A percentile compares a stretch with the other conserved stretches of the same genome.
These are phyloP conservation scores for Heterochromis multidens DNA, from an alignment of 2,113 vertebrate species.

Conservation along the genomic window DNA sequence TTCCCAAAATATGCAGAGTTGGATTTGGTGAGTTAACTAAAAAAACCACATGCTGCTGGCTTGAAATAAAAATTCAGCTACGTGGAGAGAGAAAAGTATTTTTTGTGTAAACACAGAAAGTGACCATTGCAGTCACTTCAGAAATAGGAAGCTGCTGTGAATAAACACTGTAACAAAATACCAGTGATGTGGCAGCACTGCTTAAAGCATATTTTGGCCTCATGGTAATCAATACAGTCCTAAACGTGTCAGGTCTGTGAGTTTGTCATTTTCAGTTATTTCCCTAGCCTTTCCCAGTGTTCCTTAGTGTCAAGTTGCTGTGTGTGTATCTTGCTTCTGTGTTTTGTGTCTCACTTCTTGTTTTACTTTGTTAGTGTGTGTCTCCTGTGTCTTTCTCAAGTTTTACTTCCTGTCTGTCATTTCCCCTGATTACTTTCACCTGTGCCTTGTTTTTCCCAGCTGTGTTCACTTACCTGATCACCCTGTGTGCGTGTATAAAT, in stretches of 20 bases:
- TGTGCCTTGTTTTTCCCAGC: neutral
- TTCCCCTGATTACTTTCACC: neutral
- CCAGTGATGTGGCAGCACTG: neutral
- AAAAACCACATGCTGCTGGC: neutral
- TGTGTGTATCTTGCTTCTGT: neutral
- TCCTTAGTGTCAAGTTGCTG: neutral
- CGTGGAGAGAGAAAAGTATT: neutral
- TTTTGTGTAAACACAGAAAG: neutral
- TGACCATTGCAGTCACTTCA: neutral
- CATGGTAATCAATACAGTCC: neutral
- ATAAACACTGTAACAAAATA: neutral
- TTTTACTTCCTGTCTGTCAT: neutral
- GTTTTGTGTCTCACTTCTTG: neutral
- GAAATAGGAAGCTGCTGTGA: neutral
- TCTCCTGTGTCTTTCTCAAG: neutral
- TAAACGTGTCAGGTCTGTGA: neutral
- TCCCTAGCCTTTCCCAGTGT: too few species aligned
- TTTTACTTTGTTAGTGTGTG: neutral
- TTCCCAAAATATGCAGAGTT: neutral
- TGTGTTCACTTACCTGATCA: neutral
- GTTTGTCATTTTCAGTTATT: neutral
- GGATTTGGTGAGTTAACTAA: neutral
- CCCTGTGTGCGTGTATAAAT: neutral
- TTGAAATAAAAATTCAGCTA: neutral
- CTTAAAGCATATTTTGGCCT: neutral